Evolutionary conservation across 2,113 vertebrate species (phyloP).

Genomic region (Sceloporus undulatus): DNA sequence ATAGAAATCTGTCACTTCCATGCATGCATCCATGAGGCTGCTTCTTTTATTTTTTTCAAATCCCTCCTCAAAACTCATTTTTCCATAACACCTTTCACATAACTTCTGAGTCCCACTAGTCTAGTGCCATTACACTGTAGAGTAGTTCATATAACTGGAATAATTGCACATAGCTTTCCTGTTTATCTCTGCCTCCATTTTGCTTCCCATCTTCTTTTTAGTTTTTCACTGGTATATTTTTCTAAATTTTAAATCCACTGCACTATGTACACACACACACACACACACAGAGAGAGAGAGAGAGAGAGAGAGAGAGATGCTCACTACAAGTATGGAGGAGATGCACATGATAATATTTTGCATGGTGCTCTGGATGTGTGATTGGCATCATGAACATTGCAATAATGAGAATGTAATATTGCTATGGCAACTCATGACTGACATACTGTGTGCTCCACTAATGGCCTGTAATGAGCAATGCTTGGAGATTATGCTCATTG

Average conservation of each 20-base stretch:
- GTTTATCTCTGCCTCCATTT: background rate
- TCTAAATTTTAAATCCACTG: background rate
- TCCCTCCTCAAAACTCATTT: background rate
- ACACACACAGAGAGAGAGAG: too few species aligned
- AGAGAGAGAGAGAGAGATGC: background rate
- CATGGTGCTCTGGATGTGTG: background rate
- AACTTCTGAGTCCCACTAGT: background rate
- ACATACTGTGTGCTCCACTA: background rate
- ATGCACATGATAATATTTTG: background rate
- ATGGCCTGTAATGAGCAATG: background rate
- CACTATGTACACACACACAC: too few species aligned
- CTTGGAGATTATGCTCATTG: conserved; percentile 8
- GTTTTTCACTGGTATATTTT: background rate
- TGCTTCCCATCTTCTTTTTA: background rate
- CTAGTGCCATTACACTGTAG: background rate
- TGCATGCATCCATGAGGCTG: too few species aligned
- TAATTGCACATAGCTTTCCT: background rate
- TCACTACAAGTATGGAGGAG: background rate
- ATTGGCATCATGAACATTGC: conserved; percentile 31
- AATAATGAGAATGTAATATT: conserved; percentile 12
- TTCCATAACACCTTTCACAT: background rate
- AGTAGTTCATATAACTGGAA: background rate
- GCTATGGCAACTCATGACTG: background rate
- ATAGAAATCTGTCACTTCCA: background rate
- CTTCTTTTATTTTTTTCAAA: background rate